Evolutionary conservation across 2,888 invertebrate genomes (phyloP), one percentile per base, ranked within the genome.

Genomic region (Chelonus formosanus): DNA sequence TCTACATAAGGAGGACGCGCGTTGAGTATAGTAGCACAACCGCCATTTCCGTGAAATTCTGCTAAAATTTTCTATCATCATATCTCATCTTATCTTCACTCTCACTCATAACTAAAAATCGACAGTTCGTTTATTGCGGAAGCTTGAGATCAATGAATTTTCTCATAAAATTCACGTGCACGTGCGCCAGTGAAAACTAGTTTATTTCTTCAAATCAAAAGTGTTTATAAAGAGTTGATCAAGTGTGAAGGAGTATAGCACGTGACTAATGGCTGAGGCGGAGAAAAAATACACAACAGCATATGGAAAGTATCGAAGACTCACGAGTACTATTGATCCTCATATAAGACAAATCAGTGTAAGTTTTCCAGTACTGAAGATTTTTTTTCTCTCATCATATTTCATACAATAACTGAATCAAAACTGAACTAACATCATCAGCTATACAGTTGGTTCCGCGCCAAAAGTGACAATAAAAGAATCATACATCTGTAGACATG

Each of bases 331-430:
- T 71, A 83, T 83, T 67, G 90, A 90, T 78, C 84, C 90, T 67
- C 89, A 90, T 73, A 88, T 89, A 72, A 86, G 90, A 75, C 89
- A 90, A 84, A 88, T 90, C 68, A 90, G 89, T 75, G 92, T 92
- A 86, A 85, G 91, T 90, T 70, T 56, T 20, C 20, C 20, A 2
- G 20, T 20, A 20, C 2, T 20, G 20, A 20, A 20, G 20, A 20
- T 20, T 20, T 20, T 20, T 20, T 20, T 20, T 20, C 2, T 20
- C 20, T 20, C 20, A 20, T 20, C 20, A 1, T 20, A 20, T 20
- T 20, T 20, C 20, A 20, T 20, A 20, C 2, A 20, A 2, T 20
- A 20, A 20, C 20, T 20, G 20, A 20, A 20, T 20, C 20, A 20
- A 20, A 20, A 20, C 20, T 20, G 20, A 20, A 20, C 20, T 20